Percentiles rank a stretch among this genome's conserved stretches.
Conservation (phyloP, 2,888 invertebrate genomes). For the Spilarctia lutea region DNA sequence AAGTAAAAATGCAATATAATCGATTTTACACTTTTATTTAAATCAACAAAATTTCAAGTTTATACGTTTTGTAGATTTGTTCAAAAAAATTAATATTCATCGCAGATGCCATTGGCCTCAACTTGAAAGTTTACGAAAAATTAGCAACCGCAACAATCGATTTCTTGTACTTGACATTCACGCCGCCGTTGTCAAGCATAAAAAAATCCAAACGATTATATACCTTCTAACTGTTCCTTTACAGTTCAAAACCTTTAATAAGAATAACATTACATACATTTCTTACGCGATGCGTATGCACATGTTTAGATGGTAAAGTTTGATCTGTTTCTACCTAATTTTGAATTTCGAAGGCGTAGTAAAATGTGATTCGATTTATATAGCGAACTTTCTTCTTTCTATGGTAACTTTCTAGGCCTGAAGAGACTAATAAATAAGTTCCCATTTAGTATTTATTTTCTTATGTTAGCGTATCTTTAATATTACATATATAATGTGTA, state of each 20-base stretch:
- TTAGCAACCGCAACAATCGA: constrained; percentile 70
- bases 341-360: constrained; percentile 70
- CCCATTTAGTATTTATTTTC: constrained; percentile 7
- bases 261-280: constrained; percentile 40
- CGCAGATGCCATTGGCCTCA: constrained; percentile 59
- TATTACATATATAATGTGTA: constrained; percentile 11
- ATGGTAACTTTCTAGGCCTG: constrained; percentile 30
- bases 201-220: constrained; percentile 47
- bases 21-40: constrained; percentile 12
- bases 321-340: constrained; percentile 66
- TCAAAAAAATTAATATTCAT: constrained; percentile 65
- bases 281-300: constrained; percentile 59
- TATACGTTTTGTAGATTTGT: constrained; percentile 8
- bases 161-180: constrained; percentile 84
- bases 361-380: constrained; percentile 68
- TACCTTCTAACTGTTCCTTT: constrained; percentile 35
- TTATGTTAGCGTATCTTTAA: neutral
- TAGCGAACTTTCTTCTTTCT: constrained; percentile 56
- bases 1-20: neutral
- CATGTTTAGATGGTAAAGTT: constrained; percentile 48
- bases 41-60: neutral
- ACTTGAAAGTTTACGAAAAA: constrained; percentile 78
- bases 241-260: constrained; percentile 51
- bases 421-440: constrained; percentile 26
- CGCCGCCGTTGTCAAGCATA: constrained; percentile 46